phyloP scores from a whole-genome alignment of 2,888 invertebrate species.

The Cenopis cana region DNA sequence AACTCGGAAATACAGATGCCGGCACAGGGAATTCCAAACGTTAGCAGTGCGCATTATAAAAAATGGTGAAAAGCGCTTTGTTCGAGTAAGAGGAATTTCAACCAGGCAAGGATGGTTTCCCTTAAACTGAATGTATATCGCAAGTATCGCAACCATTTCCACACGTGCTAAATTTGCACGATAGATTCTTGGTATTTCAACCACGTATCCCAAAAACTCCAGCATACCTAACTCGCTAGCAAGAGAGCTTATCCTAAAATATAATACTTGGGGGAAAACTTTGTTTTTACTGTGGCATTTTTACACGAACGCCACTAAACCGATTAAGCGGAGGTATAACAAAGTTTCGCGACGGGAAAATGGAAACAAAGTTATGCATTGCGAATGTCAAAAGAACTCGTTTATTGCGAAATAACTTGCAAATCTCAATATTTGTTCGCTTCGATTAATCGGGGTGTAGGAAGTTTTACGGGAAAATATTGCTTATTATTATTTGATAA shows the following conservation, averaged over 20 bases:
- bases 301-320: constrained; percentile 32
- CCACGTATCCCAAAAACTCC: constrained; percentile 10
- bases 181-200: constrained; percentile 11
- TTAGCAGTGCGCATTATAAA: too few relatives aligned
- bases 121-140: not conserved
- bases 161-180: not conserved
- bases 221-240: constrained; percentile 8
- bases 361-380: constrained; percentile 28
- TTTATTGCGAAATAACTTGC: constrained; percentile 16
- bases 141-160: not conserved
- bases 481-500: not conserved
- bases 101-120: too few relatives aligned
- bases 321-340: constrained; percentile 32
- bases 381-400: constrained; percentile 19
- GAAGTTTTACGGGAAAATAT: not conserved
- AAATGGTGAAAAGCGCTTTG: too few relatives aligned
- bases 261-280: constrained; percentile 34
- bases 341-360: constrained; percentile 30
- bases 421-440: constrained; percentile 17
- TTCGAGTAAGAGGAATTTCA: too few relatives aligned
- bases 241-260: constrained; percentile 25
- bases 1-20: too few relatives aligned
- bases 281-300: constrained; percentile 28
- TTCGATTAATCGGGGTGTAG: not conserved
- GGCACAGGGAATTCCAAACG: too few relatives aligned